phyloP scores from a whole-genome alignment of 2,113 vertebrate species.

The Gallinago jamesoni region DNA sequence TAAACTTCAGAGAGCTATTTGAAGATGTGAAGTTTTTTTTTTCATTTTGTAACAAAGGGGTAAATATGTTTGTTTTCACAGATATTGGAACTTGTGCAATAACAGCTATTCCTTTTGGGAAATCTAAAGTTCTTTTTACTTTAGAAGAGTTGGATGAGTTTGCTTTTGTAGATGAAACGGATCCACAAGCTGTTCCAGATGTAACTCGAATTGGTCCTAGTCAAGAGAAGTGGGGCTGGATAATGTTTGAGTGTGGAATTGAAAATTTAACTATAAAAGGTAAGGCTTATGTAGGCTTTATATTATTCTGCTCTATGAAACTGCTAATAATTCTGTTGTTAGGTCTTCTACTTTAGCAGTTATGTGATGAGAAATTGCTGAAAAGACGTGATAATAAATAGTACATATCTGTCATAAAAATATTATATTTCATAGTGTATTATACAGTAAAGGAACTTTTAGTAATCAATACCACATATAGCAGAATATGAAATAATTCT shows the following conservation, averaged over 20 bases:
- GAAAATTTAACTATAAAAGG: conserved; percentile 98
- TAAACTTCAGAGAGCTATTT: neutral
- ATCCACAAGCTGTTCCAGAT: conserved; percentile 80
- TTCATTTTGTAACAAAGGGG: neutral
- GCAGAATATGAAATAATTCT: neutral
- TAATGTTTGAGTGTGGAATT: conserved; percentile 99
- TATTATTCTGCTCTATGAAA: neutral
- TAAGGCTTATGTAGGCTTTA: conserved; percentile 22
- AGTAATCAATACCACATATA: neutral
- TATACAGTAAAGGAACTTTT: neutral
- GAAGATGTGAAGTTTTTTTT: neutral
- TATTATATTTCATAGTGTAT: neutral
- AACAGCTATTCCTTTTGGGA: conserved; percentile 97
- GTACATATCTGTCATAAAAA: neutral
- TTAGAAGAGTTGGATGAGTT: conserved; percentile 96
- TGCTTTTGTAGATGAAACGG: conserved; percentile 91
- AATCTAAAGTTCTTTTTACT: conserved; percentile 98
- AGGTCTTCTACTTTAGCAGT: neutral
- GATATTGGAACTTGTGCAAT: conserved; percentile 94
- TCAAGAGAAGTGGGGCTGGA: conserved; percentile 98
- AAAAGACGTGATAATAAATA: neutral
- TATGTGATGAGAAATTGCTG: neutral
- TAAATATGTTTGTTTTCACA: conserved; percentile 63
- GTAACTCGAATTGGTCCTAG: conserved; percentile 79
- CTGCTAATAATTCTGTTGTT: neutral